phyloP scores from a whole-genome alignment of 2,888 invertebrate species.

The Ceramica pisi region DNA sequence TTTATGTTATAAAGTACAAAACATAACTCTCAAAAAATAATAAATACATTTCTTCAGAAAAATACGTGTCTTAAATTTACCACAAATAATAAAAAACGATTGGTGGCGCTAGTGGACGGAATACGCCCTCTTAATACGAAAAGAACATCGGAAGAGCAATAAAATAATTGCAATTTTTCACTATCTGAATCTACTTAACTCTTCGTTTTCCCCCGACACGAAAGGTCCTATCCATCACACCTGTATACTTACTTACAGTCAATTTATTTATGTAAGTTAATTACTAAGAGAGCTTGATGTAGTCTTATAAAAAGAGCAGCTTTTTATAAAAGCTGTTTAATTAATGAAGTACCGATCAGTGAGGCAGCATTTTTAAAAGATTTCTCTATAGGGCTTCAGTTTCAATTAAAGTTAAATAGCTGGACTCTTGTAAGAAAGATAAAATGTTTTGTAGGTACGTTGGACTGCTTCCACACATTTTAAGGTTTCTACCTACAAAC shows the following conservation, averaged over 20 bases:
- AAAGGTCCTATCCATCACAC: background rate
- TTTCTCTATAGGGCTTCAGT: background rate
- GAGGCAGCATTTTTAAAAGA: constrained; percentile 16
- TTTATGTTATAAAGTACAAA: too few species aligned
- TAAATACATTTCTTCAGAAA: too few species aligned
- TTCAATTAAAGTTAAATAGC: constrained; percentile 8
- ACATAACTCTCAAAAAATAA: too few species aligned
- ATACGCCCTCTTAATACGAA: background rate
- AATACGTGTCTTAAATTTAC: too few species aligned
- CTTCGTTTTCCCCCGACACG: background rate
- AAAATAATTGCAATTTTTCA: too few species aligned
- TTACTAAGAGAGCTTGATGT: constrained; percentile 27
- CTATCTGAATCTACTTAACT: background rate
- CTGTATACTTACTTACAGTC: background rate
- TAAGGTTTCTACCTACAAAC: too few species aligned
- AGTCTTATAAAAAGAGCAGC: constrained; percentile 9
- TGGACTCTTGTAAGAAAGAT: too few species aligned
- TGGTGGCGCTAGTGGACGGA: too few species aligned
- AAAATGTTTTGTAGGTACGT: too few species aligned
- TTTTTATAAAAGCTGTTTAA: constrained; percentile 30
- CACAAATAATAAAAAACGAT: too few species aligned
- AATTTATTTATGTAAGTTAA: constrained; percentile 26
- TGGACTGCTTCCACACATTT: too few species aligned
- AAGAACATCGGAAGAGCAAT: background rate
- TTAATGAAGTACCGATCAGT: constrained; percentile 28